Percentiles rank a stretch among this genome's conserved stretches.
Evolutionary conservation across 2,113 vertebrate genomes (phyloP).

Genomic region (Petroica traversi): DNA sequence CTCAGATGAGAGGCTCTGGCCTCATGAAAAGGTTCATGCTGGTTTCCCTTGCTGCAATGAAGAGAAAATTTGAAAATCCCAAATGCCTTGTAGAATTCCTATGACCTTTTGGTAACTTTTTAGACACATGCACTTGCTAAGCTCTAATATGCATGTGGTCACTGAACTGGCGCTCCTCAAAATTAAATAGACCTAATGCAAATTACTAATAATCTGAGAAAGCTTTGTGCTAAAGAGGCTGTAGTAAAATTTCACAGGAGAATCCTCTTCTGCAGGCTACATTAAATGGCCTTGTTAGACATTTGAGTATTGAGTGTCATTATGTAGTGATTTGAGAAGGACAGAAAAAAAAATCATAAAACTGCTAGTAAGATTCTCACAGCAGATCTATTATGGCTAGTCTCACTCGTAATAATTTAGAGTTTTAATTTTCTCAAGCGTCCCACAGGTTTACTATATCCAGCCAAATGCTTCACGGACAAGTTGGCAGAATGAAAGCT

Average conservation of each 20-base stretch:
- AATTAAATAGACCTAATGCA: constrained; percentile 61
- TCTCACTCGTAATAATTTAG: constrained; percentile 61
- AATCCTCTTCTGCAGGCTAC: constrained; percentile 47
- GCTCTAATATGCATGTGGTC: constrained; percentile 41
- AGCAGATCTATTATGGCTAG: constrained; percentile 55
- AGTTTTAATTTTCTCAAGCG: constrained; percentile 65
- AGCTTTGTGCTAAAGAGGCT: constrained; percentile 60
- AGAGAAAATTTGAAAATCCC: constrained; percentile 31
- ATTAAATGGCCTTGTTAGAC: constrained; percentile 60
- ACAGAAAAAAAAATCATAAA: constrained; percentile 61
- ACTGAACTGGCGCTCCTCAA: constrained; percentile 54
- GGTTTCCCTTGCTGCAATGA: constrained; percentile 15
- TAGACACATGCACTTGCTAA: constrained; percentile 32
- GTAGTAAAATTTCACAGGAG: constrained; percentile 63
- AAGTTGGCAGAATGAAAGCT: constrained; percentile 32
- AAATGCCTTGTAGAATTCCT: constrained; percentile 39
- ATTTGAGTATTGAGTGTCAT: constrained; percentile 61
- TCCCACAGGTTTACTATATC: constrained; percentile 59
- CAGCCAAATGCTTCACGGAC: constrained; percentile 13
- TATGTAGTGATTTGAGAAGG: constrained; percentile 59
- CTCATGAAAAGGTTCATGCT: background rate
- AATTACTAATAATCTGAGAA: constrained; percentile 59
- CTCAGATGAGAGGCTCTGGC: background rate
- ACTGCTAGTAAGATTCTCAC: constrained; percentile 44
- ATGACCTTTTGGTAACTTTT: constrained; percentile 63